These are phyloP conservation scores for Patiria miniata DNA, from an alignment of 35 echinoderm and acorn worm species.

Conservation along the genomic window DNA sequence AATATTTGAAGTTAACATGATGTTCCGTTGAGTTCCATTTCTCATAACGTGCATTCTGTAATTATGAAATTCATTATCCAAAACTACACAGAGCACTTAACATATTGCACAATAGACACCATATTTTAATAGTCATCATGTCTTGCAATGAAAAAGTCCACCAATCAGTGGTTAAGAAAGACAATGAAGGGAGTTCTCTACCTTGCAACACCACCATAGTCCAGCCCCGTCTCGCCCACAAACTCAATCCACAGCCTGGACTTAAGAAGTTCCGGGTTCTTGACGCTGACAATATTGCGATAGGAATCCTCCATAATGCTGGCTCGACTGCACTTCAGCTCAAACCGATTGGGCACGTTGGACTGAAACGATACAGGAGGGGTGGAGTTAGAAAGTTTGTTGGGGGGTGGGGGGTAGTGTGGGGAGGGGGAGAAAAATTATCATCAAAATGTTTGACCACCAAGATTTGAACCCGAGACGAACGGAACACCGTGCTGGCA, in stretches of 20 bases:
- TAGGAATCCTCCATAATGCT: slow-evolving; percentile 86
- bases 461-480: too few species aligned
- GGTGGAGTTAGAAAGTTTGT: too few species aligned
- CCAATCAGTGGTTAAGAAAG: neutral
- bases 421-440: too few species aligned
- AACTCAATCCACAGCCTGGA: slow-evolving; percentile 98
- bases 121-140: neutral
- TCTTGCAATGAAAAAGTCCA: neutral
- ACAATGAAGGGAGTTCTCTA: neutral
- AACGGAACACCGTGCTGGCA: too few species aligned
- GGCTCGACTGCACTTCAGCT: slow-evolving; percentile 79
- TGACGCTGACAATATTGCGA: slow-evolving; percentile 70
- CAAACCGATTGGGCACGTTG: slow-evolving; percentile 91
- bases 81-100: too few species aligned
- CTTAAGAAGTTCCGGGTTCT: slow-evolving; percentile 86
- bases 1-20: too few species aligned
- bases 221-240: slow-evolving; percentile 91
- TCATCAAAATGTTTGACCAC: too few species aligned
- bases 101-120: too few species aligned
- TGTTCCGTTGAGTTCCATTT: too few species aligned
- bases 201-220: slow-evolving; percentile 98
- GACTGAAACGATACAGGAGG: slow-evolving; percentile 39
- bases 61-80: too few species aligned
- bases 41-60: too few species aligned
- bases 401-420: too few species aligned